These are phyloP conservation scores for Gibbula magus DNA, from an alignment of 2,888 invertebrate species.

Conservation along the genomic window DNA sequence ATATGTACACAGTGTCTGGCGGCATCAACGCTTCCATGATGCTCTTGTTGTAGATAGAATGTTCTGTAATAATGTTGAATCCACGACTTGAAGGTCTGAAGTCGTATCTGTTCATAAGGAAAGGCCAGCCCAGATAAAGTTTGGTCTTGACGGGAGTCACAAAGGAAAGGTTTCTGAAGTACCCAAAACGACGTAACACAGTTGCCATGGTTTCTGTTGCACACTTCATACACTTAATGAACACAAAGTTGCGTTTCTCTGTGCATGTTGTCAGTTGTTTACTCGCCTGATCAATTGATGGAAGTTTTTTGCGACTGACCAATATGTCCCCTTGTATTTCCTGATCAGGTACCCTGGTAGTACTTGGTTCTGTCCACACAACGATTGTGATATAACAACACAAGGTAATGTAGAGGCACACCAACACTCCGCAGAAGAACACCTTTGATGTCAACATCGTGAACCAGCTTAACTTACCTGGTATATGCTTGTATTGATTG, in stretches of 20 bases:
- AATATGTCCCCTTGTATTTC: neutral
- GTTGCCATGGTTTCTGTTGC: constrained; percentile 69
- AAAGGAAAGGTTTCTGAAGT: constrained; percentile 61
- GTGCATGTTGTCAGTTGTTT: constrained; percentile 1
- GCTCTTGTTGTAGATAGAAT: constrained; percentile 66
- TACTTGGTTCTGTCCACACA: too few relatives aligned
- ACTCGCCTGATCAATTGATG: neutral
- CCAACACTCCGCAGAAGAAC: too few relatives aligned
- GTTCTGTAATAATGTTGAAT: constrained; percentile 69
- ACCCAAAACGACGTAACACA: constrained; percentile 67
- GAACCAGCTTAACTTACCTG: too few relatives aligned
- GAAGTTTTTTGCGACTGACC: neutral
- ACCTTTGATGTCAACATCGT: too few relatives aligned
- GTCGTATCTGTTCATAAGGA: constrained; percentile 57
- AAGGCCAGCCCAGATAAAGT: constrained; percentile 72
- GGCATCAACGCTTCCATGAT: constrained; percentile 65
- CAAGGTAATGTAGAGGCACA: too few relatives aligned
- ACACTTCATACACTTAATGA: constrained; percentile 73
- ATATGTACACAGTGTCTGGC: constrained; percentile 60
- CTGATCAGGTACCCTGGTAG: too few relatives aligned
- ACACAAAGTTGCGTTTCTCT: constrained; percentile 60
- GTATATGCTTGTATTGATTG: too few relatives aligned
- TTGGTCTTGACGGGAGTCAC: constrained; percentile 61
- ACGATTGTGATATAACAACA: too few relatives aligned
- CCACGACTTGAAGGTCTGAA: constrained; percentile 57